Conservation (phyloP, 1,140 invertebrate species). For the Macrotrachela quadricornifera region DNA sequence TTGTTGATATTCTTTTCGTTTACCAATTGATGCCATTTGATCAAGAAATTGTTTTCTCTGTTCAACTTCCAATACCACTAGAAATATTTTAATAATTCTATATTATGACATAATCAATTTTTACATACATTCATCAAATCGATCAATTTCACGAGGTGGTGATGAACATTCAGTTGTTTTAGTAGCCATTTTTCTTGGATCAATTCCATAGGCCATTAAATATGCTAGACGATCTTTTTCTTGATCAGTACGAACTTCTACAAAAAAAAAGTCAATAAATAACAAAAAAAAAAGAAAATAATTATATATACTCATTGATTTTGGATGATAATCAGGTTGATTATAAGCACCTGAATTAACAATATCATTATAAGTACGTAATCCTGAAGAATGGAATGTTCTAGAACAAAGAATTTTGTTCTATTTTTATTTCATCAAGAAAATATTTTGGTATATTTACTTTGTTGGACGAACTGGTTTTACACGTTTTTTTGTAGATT, state of each 20-base stretch:
- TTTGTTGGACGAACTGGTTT: no score
- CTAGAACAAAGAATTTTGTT: no score
- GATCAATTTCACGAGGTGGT: background rate
- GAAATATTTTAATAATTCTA: no score
- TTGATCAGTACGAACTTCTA: slow-evolving; percentile 3
- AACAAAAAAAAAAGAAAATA: background rate
- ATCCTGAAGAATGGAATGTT: background rate
- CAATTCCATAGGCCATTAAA: slow-evolving; percentile 8
- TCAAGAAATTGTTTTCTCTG: slow-evolving; percentile 5
- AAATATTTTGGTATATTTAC: no score
- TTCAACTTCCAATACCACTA: slow-evolving; percentile 4
- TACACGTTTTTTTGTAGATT: no score
- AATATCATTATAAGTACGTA: slow-evolving; percentile 1
- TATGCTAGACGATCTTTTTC: slow-evolving; percentile 6
- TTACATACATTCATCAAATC: slow-evolving; percentile 7
- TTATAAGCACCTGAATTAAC: slow-evolving; percentile 7
- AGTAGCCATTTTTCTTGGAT: background rate
- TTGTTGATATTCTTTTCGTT: slow-evolving; percentile 4
- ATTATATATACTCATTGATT: background rate
- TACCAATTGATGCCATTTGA: background rate
- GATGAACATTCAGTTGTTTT: background rate
- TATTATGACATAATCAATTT: no score
- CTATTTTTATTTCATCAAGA: no score
- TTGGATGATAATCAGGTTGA: slow-evolving; percentile 7
- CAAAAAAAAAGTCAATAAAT: background rate